A percentile compares a stretch with the other conserved stretches of the same genome.
phyloP scores from a whole-genome alignment of 1,140 invertebrate species.

The Venustaconcha ellipsiformis region DNA sequence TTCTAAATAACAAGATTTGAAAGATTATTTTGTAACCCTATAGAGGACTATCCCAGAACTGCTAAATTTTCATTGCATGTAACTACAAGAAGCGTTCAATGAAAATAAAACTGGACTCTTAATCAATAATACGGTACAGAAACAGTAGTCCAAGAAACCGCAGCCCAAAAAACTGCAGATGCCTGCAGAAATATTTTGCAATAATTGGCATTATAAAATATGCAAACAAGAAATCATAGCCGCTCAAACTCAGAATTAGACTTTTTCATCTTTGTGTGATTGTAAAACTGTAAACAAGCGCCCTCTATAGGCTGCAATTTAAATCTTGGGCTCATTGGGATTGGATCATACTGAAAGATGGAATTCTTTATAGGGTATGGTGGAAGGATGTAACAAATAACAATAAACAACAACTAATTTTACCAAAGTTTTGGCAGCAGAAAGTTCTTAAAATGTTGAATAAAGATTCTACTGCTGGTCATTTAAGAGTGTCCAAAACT shows the following conservation, averaged over 20 bases:
- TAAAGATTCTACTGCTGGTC: constrained; percentile 30
- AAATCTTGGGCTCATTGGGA: constrained; percentile 14
- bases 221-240: too few relatives aligned
- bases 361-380: constrained; percentile 17
- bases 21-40: not conserved
- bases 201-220: not conserved
- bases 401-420: constrained; percentile 2
- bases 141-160: not conserved
- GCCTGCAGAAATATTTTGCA: not conserved
- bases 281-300: too few relatives aligned
- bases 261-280: too few relatives aligned
- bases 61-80: not conserved
- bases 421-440: not conserved
- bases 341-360: constrained; percentile 5
- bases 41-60: not conserved
- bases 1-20: not conserved
- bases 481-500: constrained; percentile 18
- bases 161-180: too few relatives aligned
- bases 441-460: constrained; percentile 20
- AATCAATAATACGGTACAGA: not conserved
- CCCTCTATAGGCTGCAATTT: too few relatives aligned
- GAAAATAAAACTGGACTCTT: not conserved
- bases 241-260: too few relatives aligned
- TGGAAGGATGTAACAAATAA: not conserved
- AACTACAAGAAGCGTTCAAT: not conserved